Conservation (phyloP, 2,113 vertebrate species). For the Sporophila hypoxantha region DNA sequence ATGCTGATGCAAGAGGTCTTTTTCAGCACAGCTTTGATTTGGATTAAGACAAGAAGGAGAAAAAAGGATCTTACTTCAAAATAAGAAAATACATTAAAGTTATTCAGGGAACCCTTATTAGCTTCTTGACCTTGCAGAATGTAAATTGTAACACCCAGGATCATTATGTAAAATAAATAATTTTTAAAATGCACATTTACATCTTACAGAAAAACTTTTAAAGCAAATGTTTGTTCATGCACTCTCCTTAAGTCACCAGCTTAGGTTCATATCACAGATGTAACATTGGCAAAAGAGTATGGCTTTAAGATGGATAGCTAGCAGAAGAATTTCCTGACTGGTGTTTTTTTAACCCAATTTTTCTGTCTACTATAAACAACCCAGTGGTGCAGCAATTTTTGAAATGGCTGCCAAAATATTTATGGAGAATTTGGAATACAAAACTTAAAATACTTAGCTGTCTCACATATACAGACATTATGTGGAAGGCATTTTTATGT, state of each 20-base stretch:
- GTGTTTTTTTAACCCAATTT: conserved; percentile 53
- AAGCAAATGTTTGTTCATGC: neutral
- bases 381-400: neutral
- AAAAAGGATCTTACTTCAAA: neutral
- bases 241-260: neutral
- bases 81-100: neutral
- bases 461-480: conserved; percentile 24
- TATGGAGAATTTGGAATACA: conserved; percentile 25
- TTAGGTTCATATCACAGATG: conserved; percentile 9
- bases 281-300: neutral
- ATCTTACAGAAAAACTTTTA: neutral
- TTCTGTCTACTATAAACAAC: conserved; percentile 42
- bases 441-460: conserved; percentile 28
- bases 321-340: conserved; percentile 46
- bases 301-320: conserved; percentile 23
- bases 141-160: neutral
- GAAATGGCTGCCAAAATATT: conserved; percentile 29
- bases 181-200: neutral
- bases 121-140: neutral
- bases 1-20: conserved; percentile 19
- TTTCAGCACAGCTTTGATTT: conserved; percentile 15
- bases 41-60: neutral
- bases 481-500: conserved; percentile 22
- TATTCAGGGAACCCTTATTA: neutral
- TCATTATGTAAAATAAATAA: conserved; percentile 14